Evolutionary conservation across 2,113 vertebrate species (phyloP).

Genomic region (Calypte anna): DNA sequence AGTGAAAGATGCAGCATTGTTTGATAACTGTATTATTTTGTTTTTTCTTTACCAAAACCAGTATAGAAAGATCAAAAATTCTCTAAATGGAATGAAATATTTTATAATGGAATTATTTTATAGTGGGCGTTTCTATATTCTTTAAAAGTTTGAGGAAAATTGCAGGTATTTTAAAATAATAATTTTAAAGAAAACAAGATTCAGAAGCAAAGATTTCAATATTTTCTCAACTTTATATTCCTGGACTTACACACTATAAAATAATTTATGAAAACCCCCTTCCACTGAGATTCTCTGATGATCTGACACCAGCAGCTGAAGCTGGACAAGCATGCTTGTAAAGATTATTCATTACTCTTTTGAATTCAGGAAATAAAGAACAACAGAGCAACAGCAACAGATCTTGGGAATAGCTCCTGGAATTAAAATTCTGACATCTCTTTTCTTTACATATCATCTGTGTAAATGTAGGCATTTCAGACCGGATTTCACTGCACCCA

Average conservation of each 20-base stretch:
- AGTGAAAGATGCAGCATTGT: background rate
- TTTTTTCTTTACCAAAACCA: background rate
- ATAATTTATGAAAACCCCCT: background rate
- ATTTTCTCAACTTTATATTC: background rate
- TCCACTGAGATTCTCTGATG: background rate
- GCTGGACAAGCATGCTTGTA: background rate
- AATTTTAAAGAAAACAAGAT: background rate
- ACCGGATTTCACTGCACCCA: fast-evolving
- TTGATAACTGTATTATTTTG: background rate
- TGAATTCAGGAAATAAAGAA: background rate
- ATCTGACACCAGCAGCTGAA: background rate
- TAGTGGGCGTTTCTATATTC: background rate
- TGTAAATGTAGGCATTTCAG: background rate
- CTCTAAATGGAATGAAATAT: background rate
- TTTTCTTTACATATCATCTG: background rate
- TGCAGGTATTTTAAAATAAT: background rate
- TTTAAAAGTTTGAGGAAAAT: background rate
- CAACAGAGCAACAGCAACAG: background rate
- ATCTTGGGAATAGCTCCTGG: background rate
- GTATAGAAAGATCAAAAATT: background rate
- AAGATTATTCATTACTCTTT: background rate
- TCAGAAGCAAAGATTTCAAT: background rate
- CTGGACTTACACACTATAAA: background rate
- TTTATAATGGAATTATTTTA: background rate
- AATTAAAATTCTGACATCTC: background rate